Conservation (phyloP, 2,797 vertebrate genomes). For the Salmo trutta region DNA sequence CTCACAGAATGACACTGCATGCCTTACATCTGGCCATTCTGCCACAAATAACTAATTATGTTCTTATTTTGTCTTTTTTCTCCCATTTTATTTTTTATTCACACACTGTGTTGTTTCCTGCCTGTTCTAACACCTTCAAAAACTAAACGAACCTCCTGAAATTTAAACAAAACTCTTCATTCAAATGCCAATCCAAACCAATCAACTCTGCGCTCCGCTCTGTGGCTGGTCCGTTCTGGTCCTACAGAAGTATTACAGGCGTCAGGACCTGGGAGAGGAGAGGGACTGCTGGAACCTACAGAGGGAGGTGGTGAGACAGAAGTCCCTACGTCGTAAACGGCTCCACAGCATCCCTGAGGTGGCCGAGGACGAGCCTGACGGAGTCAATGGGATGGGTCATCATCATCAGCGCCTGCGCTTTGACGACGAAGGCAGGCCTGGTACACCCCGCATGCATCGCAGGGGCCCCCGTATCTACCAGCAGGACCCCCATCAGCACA, state of each 20-base stretch:
- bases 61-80: conserved; percentile 91
- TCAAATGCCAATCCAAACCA: conserved; percentile 41
- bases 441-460: conserved; percentile 52
- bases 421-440: conserved; percentile 61
- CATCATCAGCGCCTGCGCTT: conserved; percentile 70
- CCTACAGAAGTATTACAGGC: conserved; percentile 84
- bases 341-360: conserved; percentile 98
- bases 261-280: conserved; percentile 79
- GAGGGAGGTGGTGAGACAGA: conserved; percentile 85
- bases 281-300: conserved; percentile 85
- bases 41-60: conserved; percentile 95
- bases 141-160: conserved; percentile 41
- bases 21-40: conserved; percentile 79
- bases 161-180: conserved; percentile 59
- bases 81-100: conserved; percentile 80
- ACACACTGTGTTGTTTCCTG: conserved; percentile 80
- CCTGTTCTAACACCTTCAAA: conserved; percentile 80
- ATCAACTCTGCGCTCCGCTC: conserved; percentile 28
- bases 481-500: conserved; percentile 58
- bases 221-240: conserved; percentile 27
- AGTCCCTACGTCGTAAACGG: conserved; percentile 85
- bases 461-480: conserved; percentile 37
- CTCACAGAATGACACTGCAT: conserved; percentile 85
- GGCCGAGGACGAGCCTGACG: conserved; percentile 89
- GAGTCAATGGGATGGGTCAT: conserved; percentile 70